Evolutionary conservation across 2,797 vertebrate species (phyloP), one percentile per base, ranked within the genome.

Genomic region (Mormyrops boulengeri): DNA sequence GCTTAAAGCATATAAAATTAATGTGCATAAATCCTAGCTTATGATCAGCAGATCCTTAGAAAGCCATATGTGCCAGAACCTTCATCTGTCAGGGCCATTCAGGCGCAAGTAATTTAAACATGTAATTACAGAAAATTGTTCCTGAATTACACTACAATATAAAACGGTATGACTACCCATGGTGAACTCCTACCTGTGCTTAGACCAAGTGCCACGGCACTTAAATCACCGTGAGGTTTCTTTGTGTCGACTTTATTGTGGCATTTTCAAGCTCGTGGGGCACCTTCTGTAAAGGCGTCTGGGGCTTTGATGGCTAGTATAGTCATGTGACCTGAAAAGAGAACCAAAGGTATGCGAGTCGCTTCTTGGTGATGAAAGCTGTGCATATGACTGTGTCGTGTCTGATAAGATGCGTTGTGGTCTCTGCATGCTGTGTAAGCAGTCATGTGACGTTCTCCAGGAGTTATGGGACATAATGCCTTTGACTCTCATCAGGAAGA

Each of bases 111-210:
- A 12, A 47, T 52, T 50, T 30, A 47, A 85, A 52, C 82, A 52
- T 85, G 47, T 85, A 52, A 85, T 85, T 85, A 84, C 49, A 85
- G 82, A 26, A 52, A 85, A 41, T 22, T 52, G 44, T 85, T 85
- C n/a, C n/a, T 2, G 11, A 85, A 85, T 85, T 49, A 52, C 82
- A 52, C n/a, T 52, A 52, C 82, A 85, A 4, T 85, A 52, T 85
- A 30, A 85, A 49, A 30, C n/a, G 1, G 82, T 12, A 30, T 12
- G n/a, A 22, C 82, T 26, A 22, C 19, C 82, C 82, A 50, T 85
- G 4, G 7, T 85, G 41, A 85, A 47, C 44, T n/a, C 44, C 22
- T 44, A 47, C 82, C 9, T 66, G 9, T 26, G 4, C 82, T 85
- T 85, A 4, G 8, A 49, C n/a, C 49, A 52, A 50, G n/a, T 12